These are phyloP conservation scores for Tromatobia lineatoria DNA, from an alignment of 2,888 invertebrate genomes.

Conservation along the genomic window DNA sequence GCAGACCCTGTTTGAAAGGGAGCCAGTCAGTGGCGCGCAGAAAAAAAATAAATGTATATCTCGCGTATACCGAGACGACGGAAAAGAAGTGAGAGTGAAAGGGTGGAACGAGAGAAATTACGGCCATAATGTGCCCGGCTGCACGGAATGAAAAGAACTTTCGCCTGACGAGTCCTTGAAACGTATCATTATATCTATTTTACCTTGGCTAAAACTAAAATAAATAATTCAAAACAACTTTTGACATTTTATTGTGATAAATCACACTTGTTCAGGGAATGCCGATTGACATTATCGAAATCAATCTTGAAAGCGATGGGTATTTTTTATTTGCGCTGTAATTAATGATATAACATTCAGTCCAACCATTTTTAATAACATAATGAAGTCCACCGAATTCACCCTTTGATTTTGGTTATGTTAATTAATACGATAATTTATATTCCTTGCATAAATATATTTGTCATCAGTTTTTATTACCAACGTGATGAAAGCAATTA, in stretches of 20 bases:
- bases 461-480: conserved; percentile 27
- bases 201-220: conserved; percentile 19
- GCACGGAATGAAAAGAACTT: conserved; percentile 50
- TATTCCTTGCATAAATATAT: neutral
- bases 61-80: conserved; percentile 25
- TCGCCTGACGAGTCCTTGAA: neutral
- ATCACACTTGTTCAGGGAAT: conserved; percentile 8
- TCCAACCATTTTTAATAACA: no score
- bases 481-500: neutral
- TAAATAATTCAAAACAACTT: conserved; percentile 28
- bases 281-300: neutral
- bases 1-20: neutral
- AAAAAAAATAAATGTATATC: conserved; percentile 27
- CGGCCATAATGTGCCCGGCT: conserved; percentile 28
- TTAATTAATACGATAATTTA: neutral
- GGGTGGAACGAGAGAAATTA: conserved; percentile 29
- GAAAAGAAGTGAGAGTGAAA: conserved; percentile 43
- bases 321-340: no score
- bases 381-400: no score
- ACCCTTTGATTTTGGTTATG: no score
- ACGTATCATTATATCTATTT: conserved; percentile 21
- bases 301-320: no score
- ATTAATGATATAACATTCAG: no score
- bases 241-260: conserved; percentile 36
- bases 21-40: conserved; percentile 22